phyloP scores from a whole-genome alignment of 2,113 vertebrate genomes.

The Acrocephalus arundinaceus region DNA sequence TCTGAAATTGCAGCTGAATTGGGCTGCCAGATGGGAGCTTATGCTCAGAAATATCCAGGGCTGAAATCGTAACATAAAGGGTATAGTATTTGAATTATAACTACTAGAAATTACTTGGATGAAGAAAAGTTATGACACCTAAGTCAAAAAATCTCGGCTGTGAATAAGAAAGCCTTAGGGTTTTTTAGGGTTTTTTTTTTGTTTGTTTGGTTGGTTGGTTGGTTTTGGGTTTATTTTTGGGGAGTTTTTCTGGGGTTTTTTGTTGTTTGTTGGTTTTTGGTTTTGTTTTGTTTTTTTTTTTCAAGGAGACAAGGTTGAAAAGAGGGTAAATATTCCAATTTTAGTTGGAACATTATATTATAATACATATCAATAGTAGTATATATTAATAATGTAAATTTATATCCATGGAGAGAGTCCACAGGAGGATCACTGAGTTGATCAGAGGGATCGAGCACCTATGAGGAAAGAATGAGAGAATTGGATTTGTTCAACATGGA shows the following conservation, averaged over 20 bases:
- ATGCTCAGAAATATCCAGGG: background rate
- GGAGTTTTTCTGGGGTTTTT: background rate
- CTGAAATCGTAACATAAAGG: background rate
- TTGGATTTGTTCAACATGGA: background rate
- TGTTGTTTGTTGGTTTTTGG: background rate
- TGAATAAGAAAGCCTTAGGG: background rate
- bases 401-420: background rate
- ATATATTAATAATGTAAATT: background rate
- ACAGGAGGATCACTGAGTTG: background rate
- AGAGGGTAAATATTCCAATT: background rate
- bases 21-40: background rate
- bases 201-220: background rate
- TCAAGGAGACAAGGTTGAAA: background rate
- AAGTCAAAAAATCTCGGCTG: background rate
- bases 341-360: background rate
- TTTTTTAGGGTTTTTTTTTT: background rate
- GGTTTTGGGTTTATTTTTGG: background rate
- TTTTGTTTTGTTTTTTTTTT: background rate
- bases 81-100: background rate
- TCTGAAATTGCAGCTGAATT: background rate
- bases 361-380: fast-evolving
- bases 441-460: background rate
- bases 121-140: background rate
- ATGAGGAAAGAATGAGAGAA: background rate
- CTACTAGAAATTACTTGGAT: background rate